Evolutionary conservation across 2,888 invertebrate genomes (phyloP), one percentile per base, ranked within the genome.

Genomic region (Serrognathus titanus): DNA sequence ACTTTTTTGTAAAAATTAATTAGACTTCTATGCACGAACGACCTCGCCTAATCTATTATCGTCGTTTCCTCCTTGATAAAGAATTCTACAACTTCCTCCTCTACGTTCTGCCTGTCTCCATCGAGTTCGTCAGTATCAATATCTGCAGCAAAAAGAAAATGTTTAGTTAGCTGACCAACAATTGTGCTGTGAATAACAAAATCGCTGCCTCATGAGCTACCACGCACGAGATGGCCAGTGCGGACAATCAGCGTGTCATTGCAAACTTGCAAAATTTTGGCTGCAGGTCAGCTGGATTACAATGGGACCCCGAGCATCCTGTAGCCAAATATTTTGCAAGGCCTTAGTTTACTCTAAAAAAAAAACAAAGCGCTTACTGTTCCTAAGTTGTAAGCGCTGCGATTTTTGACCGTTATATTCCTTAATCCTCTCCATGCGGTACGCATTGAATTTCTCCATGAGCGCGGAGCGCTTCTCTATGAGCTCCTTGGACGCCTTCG

Each of bases 41-140:
- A 16, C 16, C 3, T 11, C 13, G 2, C n/a, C 56, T 62, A 91
- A 82, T 92, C 92, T 75, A 92, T 82, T 67, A 86, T 78, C 13
- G 87, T 89, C 72, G 86, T 85, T 85, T 97, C 96, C 83, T 97
- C 95, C 84, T 96, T 96, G 76, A 97, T 87, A 83, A 97, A 92
- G 89, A 97, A 96, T 88, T 97, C 97, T 72, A 97, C 90, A 74
- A 90, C 84, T 82, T 97, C 97, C 76, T 97, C 97, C 76, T 95
- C 94, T 71, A 94, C 87, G 77, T 94, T 94, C 69, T 85, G 85
- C 51, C 85, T 83, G 73, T 94, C 92, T 51, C 90, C 89, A 75
- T 92, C 92, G 68, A 94, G 79, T 75, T 89, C 90, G 79, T 97
- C 96, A n/a, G 97, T 96, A 76, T 97, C 95, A 68, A 94, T 84